Conservation (phyloP, 2,888 invertebrate genomes). For the Schizaphis graminum region DNA sequence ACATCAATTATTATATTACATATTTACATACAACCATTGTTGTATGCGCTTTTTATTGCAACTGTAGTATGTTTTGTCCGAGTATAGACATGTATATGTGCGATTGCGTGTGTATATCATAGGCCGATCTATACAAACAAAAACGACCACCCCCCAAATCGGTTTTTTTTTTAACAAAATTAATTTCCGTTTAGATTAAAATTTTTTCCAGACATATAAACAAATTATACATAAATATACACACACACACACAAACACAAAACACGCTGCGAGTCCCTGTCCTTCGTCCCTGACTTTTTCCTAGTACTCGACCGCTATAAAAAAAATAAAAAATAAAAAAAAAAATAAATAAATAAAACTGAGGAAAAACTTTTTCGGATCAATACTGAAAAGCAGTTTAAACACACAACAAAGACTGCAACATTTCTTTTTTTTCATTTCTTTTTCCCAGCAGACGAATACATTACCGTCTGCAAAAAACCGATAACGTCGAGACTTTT, state of each 20-base stretch:
- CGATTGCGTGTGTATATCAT: not conserved
- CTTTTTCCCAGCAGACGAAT: constrained; percentile 58
- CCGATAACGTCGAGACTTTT: constrained; percentile 65
- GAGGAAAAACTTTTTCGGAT: constrained; percentile 64
- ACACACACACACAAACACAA: not conserved
- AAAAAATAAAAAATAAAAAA: constrained; percentile 33
- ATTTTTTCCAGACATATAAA: constrained; percentile 41
- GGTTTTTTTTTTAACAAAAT: constrained; percentile 26
- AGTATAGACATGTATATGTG: not conserved
- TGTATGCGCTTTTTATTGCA: constrained; percentile 46
- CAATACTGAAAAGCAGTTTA: constrained; percentile 66
- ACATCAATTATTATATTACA: constrained; percentile 41
- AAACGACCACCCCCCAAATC: constrained; percentile 1
- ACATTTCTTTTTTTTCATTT: constrained; percentile 52
- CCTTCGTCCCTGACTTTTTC: constrained; percentile 52
- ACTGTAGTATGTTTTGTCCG: not conserved
- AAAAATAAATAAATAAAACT: constrained; percentile 47
- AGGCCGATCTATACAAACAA: not conserved
- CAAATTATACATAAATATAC: constrained; percentile 32
- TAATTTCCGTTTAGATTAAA: constrained; percentile 60
- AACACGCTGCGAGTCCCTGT: constrained; percentile 37
- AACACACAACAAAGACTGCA: constrained; percentile 66
- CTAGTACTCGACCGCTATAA: constrained; percentile 58
- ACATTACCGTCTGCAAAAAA: constrained; percentile 64
- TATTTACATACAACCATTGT: constrained; percentile 35